These are phyloP conservation scores for Sus scrofa DNA, from an alignment of 2,113 vertebrate genomes.

Conservation along the genomic window T2T-Sscrofa CM000824.6:66980001-66980500, in stretches of 20 bases:
- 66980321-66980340: not conserved
- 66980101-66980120: not conserved
- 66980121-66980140: not conserved
- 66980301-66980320: not conserved
- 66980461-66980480: too few species aligned
- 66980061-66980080: not conserved
- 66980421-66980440: too few species aligned
- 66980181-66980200: not conserved
- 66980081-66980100: not conserved
- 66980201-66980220: not conserved
- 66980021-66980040: not conserved
- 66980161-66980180: not conserved
- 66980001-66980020: not conserved
- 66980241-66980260: not conserved
- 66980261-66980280: not conserved
- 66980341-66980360: not conserved
- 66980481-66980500: too few species aligned
- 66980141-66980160: not conserved
- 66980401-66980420: not conserved
- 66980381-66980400: not conserved
- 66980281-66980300: not conserved
- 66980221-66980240: slow-evolving; percentile 38
- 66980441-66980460: too few species aligned
- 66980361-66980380: not conserved
- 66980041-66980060: not conserved